Base-by-base conservation (phyloP, 2,113 vertebrate species). In the Alethe castanea region DNA sequence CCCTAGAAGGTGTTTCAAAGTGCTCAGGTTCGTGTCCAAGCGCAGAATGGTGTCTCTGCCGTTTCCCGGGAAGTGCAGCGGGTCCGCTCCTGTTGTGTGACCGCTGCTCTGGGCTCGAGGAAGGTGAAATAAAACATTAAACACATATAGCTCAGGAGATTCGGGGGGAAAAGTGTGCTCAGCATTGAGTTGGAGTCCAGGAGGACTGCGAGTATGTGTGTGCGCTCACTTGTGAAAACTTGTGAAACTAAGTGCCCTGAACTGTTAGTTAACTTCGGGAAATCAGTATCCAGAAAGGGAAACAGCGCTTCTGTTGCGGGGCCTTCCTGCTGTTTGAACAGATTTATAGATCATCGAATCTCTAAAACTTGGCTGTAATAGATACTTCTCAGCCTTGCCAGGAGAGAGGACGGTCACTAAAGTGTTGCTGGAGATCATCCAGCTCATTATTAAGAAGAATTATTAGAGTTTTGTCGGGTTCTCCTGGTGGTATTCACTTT, bases 401-500 rank as follows among this genome's bases (percentile, higher is more conserved):
- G 88, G 44, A 80, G 86, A 52, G 23, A 83, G 70, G 66, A 23
- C 0, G 5, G 72, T 35, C 70, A 35, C 76, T 81, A 73, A 86
- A 45, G 31, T 73, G 40, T 88, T 61, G 70, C 66, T 89, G 83
- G 88, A 86, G n/a, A 31, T 42, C 6, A 0, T 66, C 90, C 93
- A 91, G 48, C 45, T 83, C 79, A 42, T 91, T 90, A 90, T 92
- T 95, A 76, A 95, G 31, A 89, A 89, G 70, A 92, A 71, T 80
- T 96, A 80, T 93, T 95, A 74, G 48, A 61, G 70, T 31, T 52
- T 91, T 96, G 78, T 94, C 66, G 42, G 53, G n/a, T 79, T 92
- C 72, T 84, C 47, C 56, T 67, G 60, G 66, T 69, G 14, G 66
- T 88, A 33, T 28, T 81, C 6, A 2, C 45, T 77, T 78, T 16